phyloP scores from a whole-genome alignment of 2,888 invertebrate genomes.

The Drosophila infuscata region DNA sequence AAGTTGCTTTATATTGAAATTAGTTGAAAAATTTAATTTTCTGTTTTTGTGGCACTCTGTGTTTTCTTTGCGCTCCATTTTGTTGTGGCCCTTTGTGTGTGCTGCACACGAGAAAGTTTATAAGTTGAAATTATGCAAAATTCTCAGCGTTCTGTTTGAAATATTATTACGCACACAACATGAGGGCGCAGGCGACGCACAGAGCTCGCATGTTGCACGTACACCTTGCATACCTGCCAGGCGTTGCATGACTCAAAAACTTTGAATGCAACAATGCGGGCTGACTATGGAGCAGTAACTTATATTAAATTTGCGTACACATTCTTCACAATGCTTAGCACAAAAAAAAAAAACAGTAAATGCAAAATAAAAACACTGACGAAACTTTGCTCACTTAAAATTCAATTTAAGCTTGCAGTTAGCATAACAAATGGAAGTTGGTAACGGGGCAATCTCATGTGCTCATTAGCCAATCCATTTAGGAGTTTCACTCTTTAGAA shows the following conservation, averaged over 20 bases:
- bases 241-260: constrained; percentile 52
- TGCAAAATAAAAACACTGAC: constrained; percentile 12
- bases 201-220: constrained; percentile 47
- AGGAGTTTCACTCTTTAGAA: background rate
- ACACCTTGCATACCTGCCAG: constrained; percentile 63
- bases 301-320: constrained; percentile 67
- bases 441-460: constrained; percentile 14
- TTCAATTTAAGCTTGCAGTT: constrained; percentile 53
- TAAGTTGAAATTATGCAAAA: constrained; percentile 79
- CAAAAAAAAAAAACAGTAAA: constrained; percentile 4
- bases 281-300: constrained; percentile 57
- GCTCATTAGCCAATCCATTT: constrained; percentile 22
- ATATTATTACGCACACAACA: constrained; percentile 75
- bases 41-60: constrained; percentile 54
- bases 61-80: constrained; percentile 32
- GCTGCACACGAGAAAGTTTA: constrained; percentile 55
- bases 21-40: constrained; percentile 70
- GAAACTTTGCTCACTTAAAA: constrained; percentile 54
- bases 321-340: constrained; percentile 50
- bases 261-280: constrained; percentile 58
- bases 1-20: constrained; percentile 66
- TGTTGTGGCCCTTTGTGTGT: constrained; percentile 35
- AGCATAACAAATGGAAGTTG: constrained; percentile 8
- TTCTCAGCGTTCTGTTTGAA: constrained; percentile 48
- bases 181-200: constrained; percentile 37